Evolutionary conservation across 1,140 invertebrate genomes (phyloP).

Genomic region (Bombyx mandarina): DNA sequence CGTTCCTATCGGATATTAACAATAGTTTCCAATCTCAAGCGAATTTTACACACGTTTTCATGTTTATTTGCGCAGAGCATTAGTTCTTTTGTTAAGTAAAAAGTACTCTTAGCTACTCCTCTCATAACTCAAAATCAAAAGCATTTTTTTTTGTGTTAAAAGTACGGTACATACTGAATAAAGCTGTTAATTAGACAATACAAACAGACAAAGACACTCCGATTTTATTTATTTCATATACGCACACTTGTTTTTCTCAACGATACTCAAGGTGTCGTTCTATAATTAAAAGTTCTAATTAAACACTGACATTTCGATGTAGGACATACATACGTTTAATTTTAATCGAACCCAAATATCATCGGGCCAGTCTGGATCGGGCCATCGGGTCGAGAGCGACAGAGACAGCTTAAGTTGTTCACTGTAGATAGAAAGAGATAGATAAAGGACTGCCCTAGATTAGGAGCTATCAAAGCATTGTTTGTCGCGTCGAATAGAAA

Average conservation of each 20-base stretch:
- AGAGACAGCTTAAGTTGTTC: constrained; percentile 28
- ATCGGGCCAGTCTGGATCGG: constrained; percentile 51
- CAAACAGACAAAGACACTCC: too few species aligned
- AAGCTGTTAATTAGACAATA: too few species aligned
- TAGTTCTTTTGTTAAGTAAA: too few species aligned
- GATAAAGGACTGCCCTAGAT: constrained; percentile 53
- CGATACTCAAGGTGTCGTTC: constrained; percentile 29
- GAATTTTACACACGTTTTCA: too few species aligned
- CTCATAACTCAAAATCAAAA: too few species aligned
- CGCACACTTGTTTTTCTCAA: constrained; percentile 2
- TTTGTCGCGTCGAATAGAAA: constrained; percentile 21
- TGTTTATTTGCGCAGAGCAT: too few species aligned
- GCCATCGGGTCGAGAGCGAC: constrained; percentile 42
- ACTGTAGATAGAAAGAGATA: constrained; percentile 35
- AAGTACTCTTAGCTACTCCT: too few species aligned
- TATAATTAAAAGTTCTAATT: constrained; percentile 67
- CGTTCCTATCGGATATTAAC: too few species aligned
- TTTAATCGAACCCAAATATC: constrained; percentile 70
- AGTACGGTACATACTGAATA: too few species aligned
- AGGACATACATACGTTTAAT: constrained; percentile 64
- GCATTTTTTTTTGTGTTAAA: too few species aligned
- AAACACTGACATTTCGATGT: constrained; percentile 67
- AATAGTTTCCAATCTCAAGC: too few species aligned
- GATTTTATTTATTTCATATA: too few species aligned
- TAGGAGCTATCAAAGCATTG: constrained; percentile 50